phyloP scores from a whole-genome alignment of 1,140 invertebrate genomes.

The Drosophila nigrodunni region DNA sequence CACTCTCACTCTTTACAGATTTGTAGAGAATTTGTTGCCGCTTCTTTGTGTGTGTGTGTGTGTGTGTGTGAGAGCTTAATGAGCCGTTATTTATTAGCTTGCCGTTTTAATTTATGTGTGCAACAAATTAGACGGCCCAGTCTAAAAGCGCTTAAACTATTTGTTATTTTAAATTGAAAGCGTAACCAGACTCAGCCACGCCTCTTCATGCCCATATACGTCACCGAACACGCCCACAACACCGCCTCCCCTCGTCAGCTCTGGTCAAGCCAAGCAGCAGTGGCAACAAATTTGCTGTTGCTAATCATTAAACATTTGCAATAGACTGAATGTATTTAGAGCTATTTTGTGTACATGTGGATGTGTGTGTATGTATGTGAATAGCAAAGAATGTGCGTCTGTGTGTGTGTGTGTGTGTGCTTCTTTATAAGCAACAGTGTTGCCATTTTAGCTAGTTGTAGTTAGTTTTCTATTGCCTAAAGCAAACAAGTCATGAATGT shows the following conservation, averaged over 20 bases:
- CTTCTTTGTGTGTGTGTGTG: slow-evolving; percentile 19
- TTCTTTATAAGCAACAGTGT: too few species aligned
- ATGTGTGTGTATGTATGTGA: slow-evolving; percentile 8
- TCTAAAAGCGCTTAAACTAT: slow-evolving; percentile 59
- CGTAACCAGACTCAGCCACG: slow-evolving; percentile 10
- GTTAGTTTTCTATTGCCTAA: too few species aligned
- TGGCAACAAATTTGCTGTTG: slow-evolving; percentile 37
- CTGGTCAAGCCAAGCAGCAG: background rate
- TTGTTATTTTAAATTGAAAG: slow-evolving; percentile 60
- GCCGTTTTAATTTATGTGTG: slow-evolving; percentile 75
- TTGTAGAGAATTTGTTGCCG: slow-evolving; percentile 15
- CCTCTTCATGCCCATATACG: too few species aligned
- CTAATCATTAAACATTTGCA: slow-evolving; percentile 50
- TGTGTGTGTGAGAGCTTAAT: slow-evolving; percentile 58
- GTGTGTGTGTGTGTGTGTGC: background rate
- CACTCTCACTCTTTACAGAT: background rate
- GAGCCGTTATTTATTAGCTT: slow-evolving; percentile 78
- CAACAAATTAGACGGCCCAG: slow-evolving; percentile 73
- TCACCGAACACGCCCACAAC: background rate
- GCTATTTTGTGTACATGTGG: slow-evolving; percentile 7
- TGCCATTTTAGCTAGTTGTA: too few species aligned
- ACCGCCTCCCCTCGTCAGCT: too few species aligned
- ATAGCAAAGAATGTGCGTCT: background rate
- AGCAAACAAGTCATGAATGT: too few species aligned
- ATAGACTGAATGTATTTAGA: background rate